Evolutionary conservation across 1,140 invertebrate genomes (phyloP), one percentile per base, ranked within the genome.

Genomic region (Andrena cerasifolii): DNA sequence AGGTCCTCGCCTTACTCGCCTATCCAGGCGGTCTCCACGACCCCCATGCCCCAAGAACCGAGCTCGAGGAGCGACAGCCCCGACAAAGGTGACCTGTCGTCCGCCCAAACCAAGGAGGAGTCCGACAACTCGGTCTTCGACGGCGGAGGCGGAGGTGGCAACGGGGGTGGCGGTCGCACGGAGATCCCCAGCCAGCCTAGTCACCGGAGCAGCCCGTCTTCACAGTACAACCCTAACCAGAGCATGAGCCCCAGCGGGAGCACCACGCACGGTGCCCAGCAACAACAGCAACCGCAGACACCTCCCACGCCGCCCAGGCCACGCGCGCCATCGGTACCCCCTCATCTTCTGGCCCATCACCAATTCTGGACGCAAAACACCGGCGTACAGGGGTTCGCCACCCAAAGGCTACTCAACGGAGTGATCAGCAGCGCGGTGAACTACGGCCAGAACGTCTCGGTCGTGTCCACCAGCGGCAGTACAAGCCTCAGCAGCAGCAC

Each of bases 61-160:
- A 89, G 75, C 68, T 89, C 86, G 78, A 88, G 90, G 83, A 87
- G 89, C 83, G 89, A 92, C 78, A 89, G 85, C 28, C 91, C 91
- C 33, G 92, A 89, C 85, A 89, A 87, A 36, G 86, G 87, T 26
- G 87, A 90, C 77, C 75, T 89, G 65, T 90, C 87, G n/a, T 90
- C 88, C 63, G 87, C 86, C 36, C 92, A 93, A 63, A 89, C 90
- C 36, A 93, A 94, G 83, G 89, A 93, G 75, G 93, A 93, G 51
- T 90, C 92, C 6, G 93, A 93, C 63, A 93, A 93, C 79, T 92
- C 93, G 51, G 93, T 94, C 3, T 94, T 94, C 78, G 94, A 94
- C 78, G 73, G 91, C 28, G 92, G 91, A 36, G 89, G 89, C 24
- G 66, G 81, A 12, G 75, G 78, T 5, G 89, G 0, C 89, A 88